phyloP scores from a whole-genome alignment of 2,888 invertebrate species.

The Linnaemya vulpina region DNA sequence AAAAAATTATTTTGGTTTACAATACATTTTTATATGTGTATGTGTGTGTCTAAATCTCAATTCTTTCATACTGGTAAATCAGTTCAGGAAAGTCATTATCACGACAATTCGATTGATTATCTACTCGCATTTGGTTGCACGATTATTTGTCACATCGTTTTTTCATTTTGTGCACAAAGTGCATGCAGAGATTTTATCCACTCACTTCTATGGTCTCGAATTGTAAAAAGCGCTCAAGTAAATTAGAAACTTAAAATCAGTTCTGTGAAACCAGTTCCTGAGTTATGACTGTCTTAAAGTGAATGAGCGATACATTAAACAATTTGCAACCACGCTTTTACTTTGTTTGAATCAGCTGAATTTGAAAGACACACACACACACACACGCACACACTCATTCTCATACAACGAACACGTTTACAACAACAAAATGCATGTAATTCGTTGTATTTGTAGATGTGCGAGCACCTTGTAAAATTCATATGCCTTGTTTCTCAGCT shows the following conservation, averaged over 20 bases:
- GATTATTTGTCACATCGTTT: no score
- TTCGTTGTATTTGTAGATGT: background rate
- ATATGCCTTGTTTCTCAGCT: slow-evolving; percentile 40
- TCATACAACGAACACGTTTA: background rate
- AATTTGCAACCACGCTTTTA: slow-evolving; percentile 5
- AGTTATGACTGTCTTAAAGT: background rate
- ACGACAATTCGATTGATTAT: no score
- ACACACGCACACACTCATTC: no score
- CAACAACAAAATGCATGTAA: slow-evolving; percentile 35
- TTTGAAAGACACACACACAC: background rate
- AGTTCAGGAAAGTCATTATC: no score
- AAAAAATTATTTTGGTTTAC: background rate
- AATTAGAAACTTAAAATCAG: background rate
- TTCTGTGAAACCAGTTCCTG: background rate
- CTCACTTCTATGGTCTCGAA: no score
- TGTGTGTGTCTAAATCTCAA: background rate
- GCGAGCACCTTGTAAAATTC: slow-evolving; percentile 16
- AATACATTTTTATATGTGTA: background rate
- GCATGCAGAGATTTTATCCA: background rate
- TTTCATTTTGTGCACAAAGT: no score
- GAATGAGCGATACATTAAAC: background rate
- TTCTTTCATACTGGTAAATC: background rate
- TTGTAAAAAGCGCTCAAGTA: no score
- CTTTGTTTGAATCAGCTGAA: slow-evolving; percentile 14
- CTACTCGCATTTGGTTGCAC: no score